phyloP scores from a whole-genome alignment of 2,113 vertebrate genomes.

The Opisthocomus hoazin region DNA sequence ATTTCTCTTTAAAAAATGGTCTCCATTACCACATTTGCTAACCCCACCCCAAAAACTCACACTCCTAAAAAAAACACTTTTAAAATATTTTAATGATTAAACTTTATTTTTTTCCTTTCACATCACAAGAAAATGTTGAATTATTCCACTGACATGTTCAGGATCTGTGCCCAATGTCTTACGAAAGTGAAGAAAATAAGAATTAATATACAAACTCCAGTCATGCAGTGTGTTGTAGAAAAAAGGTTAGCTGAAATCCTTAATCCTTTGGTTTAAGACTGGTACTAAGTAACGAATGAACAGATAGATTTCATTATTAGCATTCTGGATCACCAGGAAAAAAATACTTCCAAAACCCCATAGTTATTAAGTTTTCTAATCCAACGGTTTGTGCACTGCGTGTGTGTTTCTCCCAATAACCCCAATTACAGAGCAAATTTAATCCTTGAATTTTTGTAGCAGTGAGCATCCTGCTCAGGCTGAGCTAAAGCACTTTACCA shows the following conservation, averaged over 20 bases:
- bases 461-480: neutral
- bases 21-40: neutral
- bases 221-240: neutral
- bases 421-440: neutral
- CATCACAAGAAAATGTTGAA: neutral
- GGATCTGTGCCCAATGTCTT: neutral
- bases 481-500: neutral
- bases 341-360: neutral
- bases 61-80: neutral
- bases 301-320: neutral
- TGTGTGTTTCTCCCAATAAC: neutral
- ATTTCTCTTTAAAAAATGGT: neutral
- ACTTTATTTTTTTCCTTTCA: neutral
- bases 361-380: neutral
- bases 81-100: neutral
- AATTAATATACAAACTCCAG: neutral
- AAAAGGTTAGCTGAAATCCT: neutral
- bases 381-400: fast-evolving
- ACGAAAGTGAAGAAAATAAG: neutral
- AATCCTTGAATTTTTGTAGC: neutral
- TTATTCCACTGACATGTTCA: neutral
- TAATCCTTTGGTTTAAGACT: neutral
- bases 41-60: fast-evolving
- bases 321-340: neutral
- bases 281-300: neutral